Conservation (phyloP, 2,113 vertebrate species). For the Cariama cristata region DNA sequence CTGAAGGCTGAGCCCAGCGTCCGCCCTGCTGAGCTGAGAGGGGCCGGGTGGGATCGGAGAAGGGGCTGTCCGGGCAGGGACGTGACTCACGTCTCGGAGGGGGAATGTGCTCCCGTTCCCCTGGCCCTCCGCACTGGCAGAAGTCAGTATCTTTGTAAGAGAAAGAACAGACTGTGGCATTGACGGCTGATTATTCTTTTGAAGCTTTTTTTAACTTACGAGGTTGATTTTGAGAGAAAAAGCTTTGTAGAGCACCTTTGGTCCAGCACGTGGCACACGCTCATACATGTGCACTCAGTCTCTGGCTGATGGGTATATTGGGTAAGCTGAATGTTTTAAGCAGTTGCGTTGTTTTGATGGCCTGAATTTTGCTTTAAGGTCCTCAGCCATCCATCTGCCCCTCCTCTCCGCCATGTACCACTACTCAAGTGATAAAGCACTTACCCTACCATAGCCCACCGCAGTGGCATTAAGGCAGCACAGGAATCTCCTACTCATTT, state of each 20-base stretch:
- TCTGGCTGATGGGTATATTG: background rate
- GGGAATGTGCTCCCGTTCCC: background rate
- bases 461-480: background rate
- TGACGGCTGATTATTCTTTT: background rate
- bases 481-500: background rate
- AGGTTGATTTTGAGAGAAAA: background rate
- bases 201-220: background rate
- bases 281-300: fast-evolving
- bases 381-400: background rate
- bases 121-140: fast-evolving
- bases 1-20: background rate
- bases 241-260: background rate
- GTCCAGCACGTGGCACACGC: background rate
- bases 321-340: background rate
- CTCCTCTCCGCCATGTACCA: background rate
- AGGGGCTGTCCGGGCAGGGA: background rate
- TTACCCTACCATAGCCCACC: fast-evolving
- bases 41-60: background rate
- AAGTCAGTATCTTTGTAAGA: background rate
- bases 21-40: fast-evolving
- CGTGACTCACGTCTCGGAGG: fast-evolving
- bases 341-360: background rate
- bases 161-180: background rate
- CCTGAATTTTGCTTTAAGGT: background rate
- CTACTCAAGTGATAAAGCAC: fast-evolving